Evolutionary conservation across 2,113 vertebrate species (phyloP), one percentile per base, ranked within the genome.

Genomic region (Colossoma macropomum): DNA sequence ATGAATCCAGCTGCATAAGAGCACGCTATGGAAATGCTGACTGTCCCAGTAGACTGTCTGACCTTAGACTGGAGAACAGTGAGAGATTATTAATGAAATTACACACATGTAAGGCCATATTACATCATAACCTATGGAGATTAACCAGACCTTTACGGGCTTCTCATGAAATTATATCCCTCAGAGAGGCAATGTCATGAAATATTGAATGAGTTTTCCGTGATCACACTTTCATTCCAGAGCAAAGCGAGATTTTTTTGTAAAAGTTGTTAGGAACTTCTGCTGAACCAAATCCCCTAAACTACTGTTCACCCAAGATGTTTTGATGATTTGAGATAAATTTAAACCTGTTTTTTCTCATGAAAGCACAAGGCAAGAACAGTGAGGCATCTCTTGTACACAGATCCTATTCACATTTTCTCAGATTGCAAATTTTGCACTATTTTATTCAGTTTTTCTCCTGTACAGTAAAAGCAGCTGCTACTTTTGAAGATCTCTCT

Each of bases 111-210:
- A 41, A 71, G 34, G 68, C 38, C 34, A 15, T 45, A 45, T 71
- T 71, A 71, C 68, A 71, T 71, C 68, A 71, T 41, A 45, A n/a
- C 23, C 38, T 71, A 45, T 71, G 34, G 68, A 41, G 68, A 45
- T 45, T 45, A 45, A 23, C 3, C 21, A 38, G 30, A 69, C 68
- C 23, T 45, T 15, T 45, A 25, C 34, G 23, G 32, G 34, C 66
- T 38, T 69, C 66, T 23, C 9, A 21, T 41, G 0, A 23, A 71
- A 71, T n/a, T 45, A 13, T 25, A 25, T 25, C 23, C 21, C 23
- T 71, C 68, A n/a, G 68, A 45, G 66, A 69, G 66, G 65, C n/a
- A 17, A 34, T 28, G 25, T 30, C 27, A 65, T 34, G 16, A 68
- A 68, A 34, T 21, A 38, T 69, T 1, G 16, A 68, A 11, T 28